Base-by-base conservation (phyloP, 2,888 invertebrate species). In the Plagodis pulveraria region DNA sequence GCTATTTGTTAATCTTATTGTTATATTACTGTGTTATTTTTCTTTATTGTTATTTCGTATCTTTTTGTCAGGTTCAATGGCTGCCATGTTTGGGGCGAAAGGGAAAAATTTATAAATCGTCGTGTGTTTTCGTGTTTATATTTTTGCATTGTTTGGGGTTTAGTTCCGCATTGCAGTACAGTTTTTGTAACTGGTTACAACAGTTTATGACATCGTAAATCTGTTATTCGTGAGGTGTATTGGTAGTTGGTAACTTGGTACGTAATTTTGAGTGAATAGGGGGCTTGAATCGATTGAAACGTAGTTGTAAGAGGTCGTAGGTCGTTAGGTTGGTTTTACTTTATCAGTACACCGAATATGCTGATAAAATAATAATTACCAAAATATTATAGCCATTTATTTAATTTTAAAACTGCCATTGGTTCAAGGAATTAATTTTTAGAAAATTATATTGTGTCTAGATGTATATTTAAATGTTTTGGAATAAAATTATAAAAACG, bases 391-490 rank as follows among this genome's bases (percentile, higher is more conserved):
- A 56, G 55, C 67, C 60, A 56, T 60, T 56, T 58, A 36, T 65
- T 50, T 57, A 62, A 50, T 61, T 43, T 42, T 34, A 44, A 10
- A 55, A 62, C 22, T 62, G 47, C 58, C 57, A 56, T 60, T 44
- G 71, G 80, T 84, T 71, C 69, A 82, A 81, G 83, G 79, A 81
- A 44, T 68, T 50, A 44, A 33, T 46, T 33, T 38, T 38, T 42
- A 57, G 41, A 42, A 49, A 42, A 56, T 62, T 58, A 63, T 41
- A 49, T 53, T 47, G 55, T 50, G 56, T 61, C 52, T 56, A 56
- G 56, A 53, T 46, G 47, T 74, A 74, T 62, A 58, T 59, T 32
- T 63, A 71, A 57, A 50, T 40, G 63, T 49, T 51, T 49, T 56
- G 56, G 50, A 61, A 43, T 62, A 60, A 67, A 6, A 62, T 55